A percentile compares a stretch with the other conserved stretches of the same genome.
Conservation (phyloP, 2,113 vertebrate species). For the Ictalurus furcatus region DNA sequence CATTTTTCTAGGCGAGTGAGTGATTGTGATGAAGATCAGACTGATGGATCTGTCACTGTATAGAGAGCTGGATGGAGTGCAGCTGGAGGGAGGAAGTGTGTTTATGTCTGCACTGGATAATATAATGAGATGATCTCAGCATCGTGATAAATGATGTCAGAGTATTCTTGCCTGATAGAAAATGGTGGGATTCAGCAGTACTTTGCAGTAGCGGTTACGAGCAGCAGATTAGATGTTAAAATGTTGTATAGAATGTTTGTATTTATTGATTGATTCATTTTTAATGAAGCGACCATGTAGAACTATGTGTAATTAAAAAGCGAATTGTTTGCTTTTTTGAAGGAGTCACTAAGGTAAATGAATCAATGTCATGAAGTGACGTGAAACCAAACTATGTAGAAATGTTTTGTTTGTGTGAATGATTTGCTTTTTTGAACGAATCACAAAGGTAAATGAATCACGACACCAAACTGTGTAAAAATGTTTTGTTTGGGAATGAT, state of each 20-base stretch:
- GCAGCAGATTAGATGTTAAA: background rate
- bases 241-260: background rate
- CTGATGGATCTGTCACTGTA: background rate
- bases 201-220: background rate
- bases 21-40: background rate
- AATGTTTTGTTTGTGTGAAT: too few species aligned
- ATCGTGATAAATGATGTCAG: background rate
- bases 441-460: too few species aligned
- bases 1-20: background rate
- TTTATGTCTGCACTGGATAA: background rate
- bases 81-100: background rate
- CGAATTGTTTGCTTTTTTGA: background rate
- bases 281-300: too few species aligned
- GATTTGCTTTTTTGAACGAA: too few species aligned
- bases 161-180: background rate
- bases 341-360: background rate
- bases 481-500: background rate
- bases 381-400: too few species aligned
- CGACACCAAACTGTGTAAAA: background rate
- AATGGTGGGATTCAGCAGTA: background rate
- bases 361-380: background rate
- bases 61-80: background rate
- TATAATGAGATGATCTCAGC: background rate
- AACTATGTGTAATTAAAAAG: too few species aligned
- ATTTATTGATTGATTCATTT: too few species aligned